Evolutionary conservation across 2,888 invertebrate genomes (phyloP), one percentile per base, ranked within the genome.

Genomic region (Drosophila histrio): DNA sequence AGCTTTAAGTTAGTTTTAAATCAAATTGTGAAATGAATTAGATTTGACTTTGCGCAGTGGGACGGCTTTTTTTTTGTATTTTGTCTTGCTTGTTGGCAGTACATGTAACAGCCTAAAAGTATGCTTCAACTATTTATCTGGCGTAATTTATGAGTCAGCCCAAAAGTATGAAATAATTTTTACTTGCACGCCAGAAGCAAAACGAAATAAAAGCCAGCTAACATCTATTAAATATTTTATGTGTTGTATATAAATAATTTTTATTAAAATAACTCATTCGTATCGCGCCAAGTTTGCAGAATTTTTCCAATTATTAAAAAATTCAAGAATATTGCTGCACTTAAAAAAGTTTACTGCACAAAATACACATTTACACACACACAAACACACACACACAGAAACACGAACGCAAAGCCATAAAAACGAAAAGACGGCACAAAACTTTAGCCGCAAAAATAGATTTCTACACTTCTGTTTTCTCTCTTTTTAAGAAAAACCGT

Each of bases 381-480:
- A 39, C 44, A 21, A 21, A 46, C 39, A 39, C 28, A 44, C 28
- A 47, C 53, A 47, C 28, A 28, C 36, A 54, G 21, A 36, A 22
- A 26, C 24, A 52, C 52, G 39, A 34, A 34, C 36, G 46, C 62
- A 46, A 69, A 64, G 60, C 60, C 63, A 64, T 68, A 75, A 75
- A 77, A 77, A 21, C 73, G 32, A 68, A 75, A 64, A 61, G 54
- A 65, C 39, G 52, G 58, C 50, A 30, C 59, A 57, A 53, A 67
- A 74, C 63, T 77, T 79, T 77, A 56, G 56, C 66, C 76, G 60
- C 77, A 77, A 79, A 85, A 87, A 81, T 87, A 81, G 83, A 85
- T 79, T 87, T 59, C 77, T 65, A 63, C 47, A 68, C 61, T 78
- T 58, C 49, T 70, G 69, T 67, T 67, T 61, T 65, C 15, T 21